A percentile compares a stretch with the other conserved stretches of the same genome.
Conservation (phyloP, 2,888 invertebrate genomes). For the Argynnis bischoffii region DNA sequence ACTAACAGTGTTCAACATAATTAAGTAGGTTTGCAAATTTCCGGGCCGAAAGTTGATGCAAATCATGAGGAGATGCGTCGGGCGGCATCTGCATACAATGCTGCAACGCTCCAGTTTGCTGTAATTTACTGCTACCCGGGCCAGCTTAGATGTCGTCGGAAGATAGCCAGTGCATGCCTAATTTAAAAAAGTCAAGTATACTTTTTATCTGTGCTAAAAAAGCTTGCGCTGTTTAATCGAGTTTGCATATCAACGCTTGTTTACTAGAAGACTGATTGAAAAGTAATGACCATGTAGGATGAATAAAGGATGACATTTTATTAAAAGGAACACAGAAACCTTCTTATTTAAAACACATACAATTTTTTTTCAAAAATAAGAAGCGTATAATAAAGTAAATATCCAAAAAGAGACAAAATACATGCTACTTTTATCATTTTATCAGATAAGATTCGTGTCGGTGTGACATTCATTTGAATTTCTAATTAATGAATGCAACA, state of each 20-base stretch:
- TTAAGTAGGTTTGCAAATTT: slow-evolving; percentile 62
- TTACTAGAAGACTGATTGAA: too few species aligned
- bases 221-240: slow-evolving; percentile 12
- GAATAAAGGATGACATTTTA: too few species aligned
- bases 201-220: slow-evolving; percentile 30
- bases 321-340: background rate
- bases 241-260: background rate
- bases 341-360: background rate
- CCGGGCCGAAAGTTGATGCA: slow-evolving; percentile 70
- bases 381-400: background rate
- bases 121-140: slow-evolving; percentile 72
- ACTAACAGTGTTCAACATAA: slow-evolving; percentile 40
- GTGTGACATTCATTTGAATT: slow-evolving; percentile 3
- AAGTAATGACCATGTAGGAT: too few species aligned
- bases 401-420: slow-evolving; percentile 7
- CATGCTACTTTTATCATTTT: slow-evolving; percentile 12
- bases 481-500: slow-evolving; percentile 6
- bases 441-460: slow-evolving; percentile 11
- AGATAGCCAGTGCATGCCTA: slow-evolving; percentile 71
- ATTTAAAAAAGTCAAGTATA: slow-evolving; percentile 59
- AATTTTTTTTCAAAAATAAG: slow-evolving; percentile 2
- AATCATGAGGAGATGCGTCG: slow-evolving; percentile 59
- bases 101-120: slow-evolving; percentile 66
- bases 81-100: slow-evolving; percentile 78
- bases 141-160: slow-evolving; percentile 71